These are phyloP conservation scores for Clavelina lepadiformis DNA, from an alignment of 23 tunicate species.

Conservation along the genomic window DNA sequence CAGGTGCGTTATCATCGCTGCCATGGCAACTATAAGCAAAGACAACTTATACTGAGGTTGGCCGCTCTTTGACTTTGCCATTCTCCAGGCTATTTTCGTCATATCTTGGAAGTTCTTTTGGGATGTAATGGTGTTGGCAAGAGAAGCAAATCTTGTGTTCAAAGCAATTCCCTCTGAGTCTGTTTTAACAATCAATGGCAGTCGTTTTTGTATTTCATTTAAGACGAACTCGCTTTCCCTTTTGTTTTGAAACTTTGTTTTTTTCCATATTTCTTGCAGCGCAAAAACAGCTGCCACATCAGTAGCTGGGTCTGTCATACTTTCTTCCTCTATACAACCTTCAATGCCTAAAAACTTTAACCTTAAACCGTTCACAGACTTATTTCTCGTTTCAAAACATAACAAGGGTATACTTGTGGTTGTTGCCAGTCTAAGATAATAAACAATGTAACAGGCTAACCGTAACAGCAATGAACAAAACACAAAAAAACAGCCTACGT, in stretches of 20 bases:
- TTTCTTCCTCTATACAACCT: no score
- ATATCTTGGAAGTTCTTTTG: slow-evolving; percentile 25
- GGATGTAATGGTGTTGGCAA: slow-evolving; percentile 9
- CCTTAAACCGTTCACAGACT: no score
- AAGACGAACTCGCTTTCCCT: slow-evolving; percentile 19
- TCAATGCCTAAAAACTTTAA: no score
- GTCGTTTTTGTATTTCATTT: slow-evolving; percentile 13
- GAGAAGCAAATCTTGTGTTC: slow-evolving; percentile 5
- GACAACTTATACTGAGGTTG: slow-evolving; percentile 43
- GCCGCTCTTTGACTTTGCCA: slow-evolving; percentile 39
- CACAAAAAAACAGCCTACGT: no score
- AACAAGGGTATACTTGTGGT: no score
- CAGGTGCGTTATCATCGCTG: slow-evolving; percentile 7
- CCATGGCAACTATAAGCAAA: slow-evolving; percentile 23
- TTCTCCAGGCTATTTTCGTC: slow-evolving; percentile 46
- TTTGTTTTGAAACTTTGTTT: slow-evolving; percentile 3
- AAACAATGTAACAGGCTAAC: no score
- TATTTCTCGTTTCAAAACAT: no score
- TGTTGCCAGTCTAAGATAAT: no score
- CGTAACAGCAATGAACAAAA: no score
- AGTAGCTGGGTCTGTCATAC: no score
- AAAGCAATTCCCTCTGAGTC: slow-evolving; percentile 15
- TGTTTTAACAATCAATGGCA: slow-evolving; percentile 10
- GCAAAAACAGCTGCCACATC: background rate
- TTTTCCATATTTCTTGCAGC: background rate